Percentiles rank a stretch among this genome's conserved stretches.
Conservation (phyloP, 2,113 vertebrate species). For the Telmatochromis brachygnathus region DNA sequence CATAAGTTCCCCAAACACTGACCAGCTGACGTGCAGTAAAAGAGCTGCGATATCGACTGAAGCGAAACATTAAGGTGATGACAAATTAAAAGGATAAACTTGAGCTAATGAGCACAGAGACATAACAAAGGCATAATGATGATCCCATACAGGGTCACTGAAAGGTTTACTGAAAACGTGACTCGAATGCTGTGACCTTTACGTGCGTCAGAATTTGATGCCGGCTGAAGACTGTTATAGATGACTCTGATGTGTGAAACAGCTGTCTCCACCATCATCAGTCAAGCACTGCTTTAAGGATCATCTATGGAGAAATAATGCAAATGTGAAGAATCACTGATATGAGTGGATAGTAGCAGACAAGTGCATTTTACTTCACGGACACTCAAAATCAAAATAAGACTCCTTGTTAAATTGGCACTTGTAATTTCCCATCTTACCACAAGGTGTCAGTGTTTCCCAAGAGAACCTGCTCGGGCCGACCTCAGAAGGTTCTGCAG, state of each 20-base stretch:
- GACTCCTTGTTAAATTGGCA: not conserved
- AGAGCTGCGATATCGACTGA: not conserved
- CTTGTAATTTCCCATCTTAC: not conserved
- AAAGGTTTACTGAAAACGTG: not conserved
- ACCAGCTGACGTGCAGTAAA: not conserved
- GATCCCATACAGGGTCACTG: not conserved
- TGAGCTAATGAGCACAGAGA: not conserved
- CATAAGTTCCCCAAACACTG: not conserved
- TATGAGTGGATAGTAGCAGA: not conserved
- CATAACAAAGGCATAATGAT: not conserved
- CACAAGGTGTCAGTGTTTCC: constrained; percentile 49
- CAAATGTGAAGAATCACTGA: not conserved
- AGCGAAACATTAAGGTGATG: not conserved
- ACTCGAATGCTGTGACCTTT: not conserved
- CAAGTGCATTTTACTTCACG: not conserved
- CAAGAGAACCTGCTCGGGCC: not conserved
- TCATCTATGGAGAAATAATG: not conserved
- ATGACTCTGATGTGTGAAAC: not conserved
- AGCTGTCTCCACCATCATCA: not conserved
- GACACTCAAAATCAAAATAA: not conserved
- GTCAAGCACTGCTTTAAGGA: not conserved
- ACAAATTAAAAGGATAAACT: not conserved
- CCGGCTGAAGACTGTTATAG: not conserved
- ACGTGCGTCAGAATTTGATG: not conserved
- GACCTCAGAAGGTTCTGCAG: not conserved